These are phyloP conservation scores for Xestia c-nigrum DNA, from an alignment of 2,888 invertebrate genomes.

Conservation along the genomic window DNA sequence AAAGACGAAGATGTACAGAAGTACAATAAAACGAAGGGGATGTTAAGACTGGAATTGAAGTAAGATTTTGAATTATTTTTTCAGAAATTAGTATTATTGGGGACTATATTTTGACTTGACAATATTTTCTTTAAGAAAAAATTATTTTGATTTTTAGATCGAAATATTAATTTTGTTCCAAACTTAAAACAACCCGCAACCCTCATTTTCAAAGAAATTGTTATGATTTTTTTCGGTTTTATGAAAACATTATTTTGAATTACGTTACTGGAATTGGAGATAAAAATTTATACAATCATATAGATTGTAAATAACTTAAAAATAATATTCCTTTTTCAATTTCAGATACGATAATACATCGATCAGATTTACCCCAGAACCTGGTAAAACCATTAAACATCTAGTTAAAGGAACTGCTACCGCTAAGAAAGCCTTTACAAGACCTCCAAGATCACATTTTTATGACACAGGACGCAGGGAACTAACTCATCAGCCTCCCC, in stretches of 20 bases:
- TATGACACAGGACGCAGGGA: background rate
- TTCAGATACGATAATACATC: constrained; percentile 6
- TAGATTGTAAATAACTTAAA: background rate
- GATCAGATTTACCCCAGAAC: background rate
- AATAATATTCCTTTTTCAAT: constrained; percentile 16
- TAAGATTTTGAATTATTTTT: constrained; percentile 13
- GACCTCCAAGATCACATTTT: background rate
- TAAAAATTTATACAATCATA: too few species aligned
- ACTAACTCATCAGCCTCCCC: background rate
- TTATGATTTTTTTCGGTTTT: background rate
- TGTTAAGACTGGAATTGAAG: background rate
- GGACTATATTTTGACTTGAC: background rate
- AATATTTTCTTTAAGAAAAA: too few species aligned
- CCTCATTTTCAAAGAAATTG: background rate
- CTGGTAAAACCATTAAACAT: background rate
- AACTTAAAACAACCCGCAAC: background rate
- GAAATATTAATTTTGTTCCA: background rate
- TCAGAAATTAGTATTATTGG: background rate
- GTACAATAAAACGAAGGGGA: background rate
- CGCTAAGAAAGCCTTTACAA: background rate
- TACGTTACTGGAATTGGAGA: background rate
- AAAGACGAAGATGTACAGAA: background rate
- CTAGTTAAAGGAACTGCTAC: background rate
- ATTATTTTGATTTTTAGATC: background rate
- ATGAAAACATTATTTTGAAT: background rate